A percentile compares a stretch with the other conserved stretches of the same genome.
These are phyloP conservation scores for Pristionchus entomophagus DNA, from an alignment of 2,888 invertebrate species.

Conservation along the genomic window DNA sequence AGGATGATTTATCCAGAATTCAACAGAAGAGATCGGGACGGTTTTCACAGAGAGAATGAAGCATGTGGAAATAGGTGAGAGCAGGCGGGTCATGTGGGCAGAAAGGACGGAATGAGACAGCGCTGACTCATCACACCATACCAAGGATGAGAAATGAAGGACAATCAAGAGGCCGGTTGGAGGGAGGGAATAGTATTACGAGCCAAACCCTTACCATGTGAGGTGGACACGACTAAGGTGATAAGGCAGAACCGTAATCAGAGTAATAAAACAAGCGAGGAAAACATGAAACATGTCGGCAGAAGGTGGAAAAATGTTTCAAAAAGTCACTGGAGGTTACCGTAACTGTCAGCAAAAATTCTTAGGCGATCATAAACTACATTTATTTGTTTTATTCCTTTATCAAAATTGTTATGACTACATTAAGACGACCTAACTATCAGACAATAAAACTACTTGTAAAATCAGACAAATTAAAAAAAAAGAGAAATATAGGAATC, in stretches of 20 bases:
- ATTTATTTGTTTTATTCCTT: not conserved
- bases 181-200: not conserved
- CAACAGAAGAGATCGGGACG: not conserved
- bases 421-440: too few species aligned
- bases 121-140: slow-evolving; percentile 10
- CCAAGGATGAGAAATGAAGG: slow-evolving; percentile 6
- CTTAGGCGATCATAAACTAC: not conserved
- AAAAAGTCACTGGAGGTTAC: not conserved
- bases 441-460: too few species aligned
- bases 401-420: too few species aligned
- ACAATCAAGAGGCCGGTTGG: slow-evolving; percentile 8
- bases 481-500: too few species aligned
- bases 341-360: not conserved
- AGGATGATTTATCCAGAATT: not conserved
- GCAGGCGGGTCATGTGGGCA: not conserved
- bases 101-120: slow-evolving; percentile 16
- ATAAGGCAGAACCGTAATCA: not conserved
- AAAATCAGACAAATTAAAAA: too few species aligned
- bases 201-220: not conserved
- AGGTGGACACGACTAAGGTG: not conserved
- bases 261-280: not conserved
- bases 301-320: not conserved
- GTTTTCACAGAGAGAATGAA: not conserved
- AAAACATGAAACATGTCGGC: not conserved
- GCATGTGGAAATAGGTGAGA: not conserved